phyloP scores from a whole-genome alignment of 2,113 vertebrate genomes.

The Macquaria australasica region DNA sequence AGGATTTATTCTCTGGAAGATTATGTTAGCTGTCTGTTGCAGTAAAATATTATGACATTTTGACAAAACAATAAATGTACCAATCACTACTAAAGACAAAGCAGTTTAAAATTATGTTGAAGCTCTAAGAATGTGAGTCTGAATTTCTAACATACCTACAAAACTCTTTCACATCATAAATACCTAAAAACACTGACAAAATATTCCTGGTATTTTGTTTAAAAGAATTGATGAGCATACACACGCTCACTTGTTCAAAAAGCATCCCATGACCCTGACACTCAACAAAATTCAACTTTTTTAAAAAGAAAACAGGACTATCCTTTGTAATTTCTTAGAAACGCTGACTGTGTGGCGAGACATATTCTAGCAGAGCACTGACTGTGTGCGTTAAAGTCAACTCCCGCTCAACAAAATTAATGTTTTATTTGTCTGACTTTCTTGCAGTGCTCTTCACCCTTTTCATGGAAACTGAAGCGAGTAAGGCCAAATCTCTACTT shows the following conservation, averaged over 20 bases:
- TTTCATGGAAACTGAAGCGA: constrained; percentile 83
- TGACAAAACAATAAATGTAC: background rate
- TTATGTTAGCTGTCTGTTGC: background rate
- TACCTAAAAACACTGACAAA: background rate
- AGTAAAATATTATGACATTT: background rate
- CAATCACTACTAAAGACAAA: background rate
- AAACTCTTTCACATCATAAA: background rate
- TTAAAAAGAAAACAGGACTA: background rate
- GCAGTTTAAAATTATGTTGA: background rate
- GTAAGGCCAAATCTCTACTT: constrained; percentile 70
- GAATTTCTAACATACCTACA: background rate
- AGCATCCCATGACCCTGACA: background rate
- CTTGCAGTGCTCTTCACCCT: constrained; percentile 77
- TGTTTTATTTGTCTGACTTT: constrained; percentile 27
- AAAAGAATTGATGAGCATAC: background rate
- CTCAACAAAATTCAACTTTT: too few relatives aligned
- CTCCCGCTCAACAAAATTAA: background rate
- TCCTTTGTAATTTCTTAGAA: background rate
- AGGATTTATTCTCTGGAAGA: background rate
- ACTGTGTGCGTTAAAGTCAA: background rate
- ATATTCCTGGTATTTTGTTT: background rate
- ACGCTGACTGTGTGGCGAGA: background rate
- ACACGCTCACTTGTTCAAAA: background rate
- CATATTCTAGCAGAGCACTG: background rate
- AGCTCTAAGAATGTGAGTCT: background rate